A percentile compares a stretch with the other conserved stretches of the same genome.
phyloP scores from a whole-genome alignment of 1,140 invertebrate species.

The Steinernema khuongi region DNA sequence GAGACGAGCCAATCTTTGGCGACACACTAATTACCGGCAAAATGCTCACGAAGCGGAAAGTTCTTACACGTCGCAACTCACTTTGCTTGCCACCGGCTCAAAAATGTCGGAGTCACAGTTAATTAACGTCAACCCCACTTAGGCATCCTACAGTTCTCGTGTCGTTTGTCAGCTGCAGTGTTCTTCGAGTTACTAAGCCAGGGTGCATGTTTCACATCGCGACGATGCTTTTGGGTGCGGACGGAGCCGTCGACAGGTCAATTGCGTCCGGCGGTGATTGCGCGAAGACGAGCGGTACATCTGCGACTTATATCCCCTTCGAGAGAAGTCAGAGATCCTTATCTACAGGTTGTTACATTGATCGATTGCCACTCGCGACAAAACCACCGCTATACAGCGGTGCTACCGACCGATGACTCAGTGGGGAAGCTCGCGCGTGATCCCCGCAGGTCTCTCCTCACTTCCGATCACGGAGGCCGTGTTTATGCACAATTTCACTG shows the following conservation, averaged over 20 bases:
- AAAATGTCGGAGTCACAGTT: constrained; percentile 2
- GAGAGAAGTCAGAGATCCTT: constrained; percentile 2
- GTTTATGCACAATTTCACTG: too few species aligned
- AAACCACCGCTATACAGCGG: constrained; percentile 5
- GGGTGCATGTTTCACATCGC: too few species aligned
- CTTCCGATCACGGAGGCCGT: too few species aligned
- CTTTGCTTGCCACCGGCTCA: background rate
- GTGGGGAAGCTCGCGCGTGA: too few species aligned
- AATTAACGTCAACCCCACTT: background rate
- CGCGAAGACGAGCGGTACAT: background rate
- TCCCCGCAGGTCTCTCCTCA: too few species aligned
- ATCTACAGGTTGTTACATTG: constrained; percentile 15
- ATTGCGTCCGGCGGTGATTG: background rate
- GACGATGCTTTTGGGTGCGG: too few species aligned
- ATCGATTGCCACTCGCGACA: constrained; percentile 11
- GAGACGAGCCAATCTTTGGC: background rate
- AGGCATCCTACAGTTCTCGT: background rate
- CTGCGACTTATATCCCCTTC: background rate
- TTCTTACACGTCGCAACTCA: constrained; percentile 1
- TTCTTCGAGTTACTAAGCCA: too few species aligned
- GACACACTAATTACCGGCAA: background rate
- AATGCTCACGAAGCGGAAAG: constrained; percentile 7
- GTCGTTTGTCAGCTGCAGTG: background rate
- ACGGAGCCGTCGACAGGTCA: too few species aligned
- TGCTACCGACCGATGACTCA: constrained; percentile 3